Conservation (phyloP, 2,888 invertebrate species). For the Alcis repandata region DNA sequence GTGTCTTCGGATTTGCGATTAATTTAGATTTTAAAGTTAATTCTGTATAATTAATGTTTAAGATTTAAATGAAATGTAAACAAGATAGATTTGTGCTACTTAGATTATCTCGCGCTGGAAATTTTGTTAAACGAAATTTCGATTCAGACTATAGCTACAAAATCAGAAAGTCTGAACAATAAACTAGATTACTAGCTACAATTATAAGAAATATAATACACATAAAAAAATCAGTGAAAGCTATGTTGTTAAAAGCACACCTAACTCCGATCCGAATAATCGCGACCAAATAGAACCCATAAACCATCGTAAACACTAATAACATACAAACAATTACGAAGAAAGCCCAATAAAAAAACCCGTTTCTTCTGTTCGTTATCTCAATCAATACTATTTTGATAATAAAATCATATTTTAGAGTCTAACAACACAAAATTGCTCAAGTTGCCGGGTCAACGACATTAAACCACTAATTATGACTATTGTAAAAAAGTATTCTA, state of each 20-base stretch:
- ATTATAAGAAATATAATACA: not conserved
- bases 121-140: not conserved
- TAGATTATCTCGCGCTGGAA: not conserved
- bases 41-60: not conserved
- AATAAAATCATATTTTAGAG: constrained; percentile 53
- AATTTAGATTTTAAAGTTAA: constrained; percentile 41
- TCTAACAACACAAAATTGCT: constrained; percentile 48
- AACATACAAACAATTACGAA: constrained; percentile 55
- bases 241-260: constrained; percentile 19
- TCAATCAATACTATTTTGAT: constrained; percentile 51
- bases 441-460: constrained; percentile 45
- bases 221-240: constrained; percentile 24
- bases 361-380: constrained; percentile 54
- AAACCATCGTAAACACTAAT: constrained; percentile 53
- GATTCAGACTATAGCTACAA: constrained; percentile 1
- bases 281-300: constrained; percentile 44
- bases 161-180: not conserved
- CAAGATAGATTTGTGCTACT: not conserved
- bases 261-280: constrained; percentile 29
- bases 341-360: constrained; percentile 59
- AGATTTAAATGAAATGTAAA: not conserved
- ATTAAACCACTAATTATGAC: constrained; percentile 44
- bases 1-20: constrained; percentile 43
- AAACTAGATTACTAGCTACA: not conserved
- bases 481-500: constrained; percentile 47